Evolutionary conservation across 1,140 invertebrate genomes (phyloP).

Genomic region (Drosophila serrata): DNA sequence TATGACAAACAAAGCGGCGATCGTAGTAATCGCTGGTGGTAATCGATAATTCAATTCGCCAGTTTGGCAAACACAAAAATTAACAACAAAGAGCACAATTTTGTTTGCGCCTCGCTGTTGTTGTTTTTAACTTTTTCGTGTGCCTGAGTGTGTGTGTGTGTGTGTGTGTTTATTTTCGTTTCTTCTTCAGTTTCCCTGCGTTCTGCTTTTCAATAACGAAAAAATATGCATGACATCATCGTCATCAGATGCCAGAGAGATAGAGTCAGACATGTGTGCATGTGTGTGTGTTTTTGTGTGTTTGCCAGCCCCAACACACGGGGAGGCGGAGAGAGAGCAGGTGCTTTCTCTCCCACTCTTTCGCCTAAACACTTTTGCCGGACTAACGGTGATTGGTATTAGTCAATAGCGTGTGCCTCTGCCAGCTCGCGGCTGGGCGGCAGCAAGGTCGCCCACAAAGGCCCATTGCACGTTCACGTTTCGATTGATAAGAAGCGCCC

Average conservation of each 20-base stretch:
- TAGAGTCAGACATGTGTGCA: constrained; percentile 29
- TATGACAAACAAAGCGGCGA: constrained; percentile 38
- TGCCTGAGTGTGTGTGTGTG: not conserved
- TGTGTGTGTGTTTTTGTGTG: not conserved
- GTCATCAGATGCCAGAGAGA: constrained; percentile 45
- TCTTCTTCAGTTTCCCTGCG: constrained; percentile 55
- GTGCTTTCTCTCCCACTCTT: constrained; percentile 19
- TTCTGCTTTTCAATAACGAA: constrained; percentile 74
- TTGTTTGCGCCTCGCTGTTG: constrained; percentile 38
- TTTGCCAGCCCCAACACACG: constrained; percentile 9
- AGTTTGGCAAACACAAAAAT: constrained; percentile 5
- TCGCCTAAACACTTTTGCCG: constrained; percentile 5
- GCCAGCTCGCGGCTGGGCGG: not conserved
- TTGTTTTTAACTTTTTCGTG: constrained; percentile 6
- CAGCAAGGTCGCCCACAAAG: constrained; percentile 28
- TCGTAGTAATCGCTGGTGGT: constrained; percentile 16
- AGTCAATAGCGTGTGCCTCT: constrained; percentile 5
- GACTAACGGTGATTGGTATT: constrained; percentile 42
- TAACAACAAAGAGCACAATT: constrained; percentile 26
- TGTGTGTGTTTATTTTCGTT: constrained; percentile 44
- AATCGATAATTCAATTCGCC: constrained; percentile 34
- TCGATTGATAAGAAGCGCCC: constrained; percentile 26
- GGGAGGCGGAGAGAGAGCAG: constrained; percentile 5
- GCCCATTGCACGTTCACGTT: constrained; percentile 29
- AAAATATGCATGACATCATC: constrained; percentile 84